A percentile compares a stretch with the other conserved stretches of the same genome.
Evolutionary conservation across 2,797 vertebrate genomes (phyloP).

Genomic region (Cottoperca gobio): DNA sequence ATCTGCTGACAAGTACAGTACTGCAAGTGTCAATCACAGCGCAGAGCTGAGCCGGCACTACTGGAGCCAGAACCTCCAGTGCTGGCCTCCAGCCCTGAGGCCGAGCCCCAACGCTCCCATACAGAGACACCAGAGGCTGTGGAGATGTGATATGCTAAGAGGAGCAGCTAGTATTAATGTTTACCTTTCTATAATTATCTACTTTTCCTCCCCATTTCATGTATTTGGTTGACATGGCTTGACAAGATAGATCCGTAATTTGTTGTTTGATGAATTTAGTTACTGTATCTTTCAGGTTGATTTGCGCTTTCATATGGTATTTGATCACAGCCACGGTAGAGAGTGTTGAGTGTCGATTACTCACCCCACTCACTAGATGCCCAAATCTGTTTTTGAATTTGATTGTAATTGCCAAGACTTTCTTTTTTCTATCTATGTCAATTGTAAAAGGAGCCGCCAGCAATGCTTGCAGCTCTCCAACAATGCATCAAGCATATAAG

Average conservation of each 20-base stretch:
- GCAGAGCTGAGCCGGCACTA: constrained; percentile 73
- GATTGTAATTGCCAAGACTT: neutral
- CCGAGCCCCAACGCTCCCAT: constrained; percentile 31
- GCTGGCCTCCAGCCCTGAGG: constrained; percentile 50
- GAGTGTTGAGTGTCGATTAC: neutral
- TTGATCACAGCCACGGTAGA: neutral
- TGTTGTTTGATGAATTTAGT: neutral
- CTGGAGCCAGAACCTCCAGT: constrained; percentile 56
- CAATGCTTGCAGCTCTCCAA: neutral
- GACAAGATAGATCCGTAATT: neutral
- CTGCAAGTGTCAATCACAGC: constrained; percentile 72
- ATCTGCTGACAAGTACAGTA: constrained; percentile 86
- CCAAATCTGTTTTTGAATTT: neutral
- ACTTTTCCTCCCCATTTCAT: neutral
- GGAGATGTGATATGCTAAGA: constrained; percentile 32
- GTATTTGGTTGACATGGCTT: neutral
- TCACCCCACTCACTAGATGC: neutral
- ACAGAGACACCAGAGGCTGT: constrained; percentile 43
- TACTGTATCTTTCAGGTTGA: neutral
- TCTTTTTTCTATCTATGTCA: neutral
- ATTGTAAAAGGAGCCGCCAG: neutral
- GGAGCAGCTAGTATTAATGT: constrained; percentile 20
- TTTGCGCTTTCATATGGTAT: neutral
- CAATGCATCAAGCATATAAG: neutral
- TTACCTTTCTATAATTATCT: constrained; percentile 16